Evolutionary conservation across 1,140 invertebrate genomes (phyloP), one percentile per base, ranked within the genome.

Genomic region (Dolichoris vasculosae): DNA sequence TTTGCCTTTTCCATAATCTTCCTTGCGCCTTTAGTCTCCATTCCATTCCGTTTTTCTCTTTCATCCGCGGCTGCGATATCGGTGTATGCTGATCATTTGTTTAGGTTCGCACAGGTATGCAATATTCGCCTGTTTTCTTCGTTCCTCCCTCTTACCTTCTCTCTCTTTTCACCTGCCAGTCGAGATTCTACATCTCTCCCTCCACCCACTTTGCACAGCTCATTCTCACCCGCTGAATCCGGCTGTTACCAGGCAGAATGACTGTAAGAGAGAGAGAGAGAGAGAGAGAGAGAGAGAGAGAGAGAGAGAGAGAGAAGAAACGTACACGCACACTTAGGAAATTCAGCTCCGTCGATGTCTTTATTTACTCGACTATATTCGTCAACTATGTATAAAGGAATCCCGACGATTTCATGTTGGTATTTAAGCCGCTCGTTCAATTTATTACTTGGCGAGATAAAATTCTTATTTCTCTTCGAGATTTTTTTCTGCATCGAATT

Each of bases 31-130:
- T 30, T 79, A 63, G 26, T 85, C 30, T 46, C 23, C 77, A 20
- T 35, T 64, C 40, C 40, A 78, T 13, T 26, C 11, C 8, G 8
- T 67, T 40, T 43, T 43, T 63, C 15, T 81, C 80, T 83, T 35
- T 6, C 35, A 3, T 13, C 17, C 35, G 55, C 48, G 20, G 75
- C 63, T 59, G n/a, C 46, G 48, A 17, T 63, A 82, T 75, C 83
- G 73, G 85, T 86, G 76, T 79, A 73, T 67, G 71, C 51, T 77
- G 84, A 85, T 85, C 78, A 85, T 85, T 85, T 85, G 84, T 85
- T 85, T 85, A 82, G 84, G 43, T 43, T 76, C 78, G 32, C 55
- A 23, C 71, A 82, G 78, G 79, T 82, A 82, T 82, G 84, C 71
- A 35, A 80, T 64, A 84, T 69, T 78, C 46, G 40, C 59, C 17